Base-by-base conservation (phyloP, 1,140 invertebrate genomes). In the Panagrolaimus sp. region DNA sequence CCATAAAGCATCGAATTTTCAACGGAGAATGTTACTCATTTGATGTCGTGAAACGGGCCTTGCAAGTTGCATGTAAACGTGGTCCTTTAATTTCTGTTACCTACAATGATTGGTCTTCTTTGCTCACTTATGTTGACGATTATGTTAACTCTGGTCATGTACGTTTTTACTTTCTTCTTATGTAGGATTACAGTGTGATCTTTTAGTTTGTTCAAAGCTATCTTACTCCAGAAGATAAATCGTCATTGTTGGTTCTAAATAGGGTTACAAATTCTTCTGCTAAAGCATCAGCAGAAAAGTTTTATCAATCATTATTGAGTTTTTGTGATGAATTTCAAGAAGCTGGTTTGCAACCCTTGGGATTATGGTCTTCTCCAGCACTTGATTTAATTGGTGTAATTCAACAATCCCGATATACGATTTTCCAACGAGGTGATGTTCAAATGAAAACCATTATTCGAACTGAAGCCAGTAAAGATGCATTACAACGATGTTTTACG, bases 261-360 rank as follows among this genome's bases (percentile, higher is more conserved):
- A 38, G 2, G 32, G 32, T 38, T 38, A 38, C 32, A 38, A 38
- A 2, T 38, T 38, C 32, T 4, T 38, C 32, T 4, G 7, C 32
- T 4, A 21, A 12, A 12, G 52, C 52, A 12, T 21, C 52, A 21
- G 21, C 52, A 28, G 52, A 58, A 28, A n/a, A 21, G 52, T 58
- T 58, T 58, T 58, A 58, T 14, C 14, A 58, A 58, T 26, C 52
- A n/a, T 24, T 58, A 1, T 4, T 58, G 3, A 21, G 52, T 2
- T 58, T n/a, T 58, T 58, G 52, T 24, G 52, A 58, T 14, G 52
- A 58, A 58, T 58, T 58, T 28, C 52, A 58, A 58, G 52, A 58
- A 58, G 52, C 52, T 3, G 52, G 52, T 8, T 21, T 58, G 0
- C 21, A 21, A 4, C 52, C 52, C 1, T 28, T 58, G 4, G 52